A percentile compares a stretch with the other conserved stretches of the same genome.
Evolutionary conservation across 2,113 vertebrate genomes (phyloP).

Genomic region (Pavo muticus): DNA sequence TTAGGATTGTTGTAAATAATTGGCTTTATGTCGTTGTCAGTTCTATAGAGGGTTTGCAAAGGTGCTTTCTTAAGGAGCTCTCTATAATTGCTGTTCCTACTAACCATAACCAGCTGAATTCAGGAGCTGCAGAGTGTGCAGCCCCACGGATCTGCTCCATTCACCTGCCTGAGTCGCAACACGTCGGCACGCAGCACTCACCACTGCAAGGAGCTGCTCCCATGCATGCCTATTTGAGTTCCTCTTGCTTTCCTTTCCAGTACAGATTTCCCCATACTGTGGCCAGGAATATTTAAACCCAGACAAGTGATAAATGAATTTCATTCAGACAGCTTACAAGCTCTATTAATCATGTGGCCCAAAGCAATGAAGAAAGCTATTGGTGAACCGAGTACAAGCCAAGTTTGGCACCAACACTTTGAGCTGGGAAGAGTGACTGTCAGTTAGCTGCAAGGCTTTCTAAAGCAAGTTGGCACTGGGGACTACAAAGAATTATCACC

Average conservation of each 20-base stretch:
- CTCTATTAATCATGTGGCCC: neutral
- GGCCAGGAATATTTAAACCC: neutral
- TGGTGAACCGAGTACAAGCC: neutral
- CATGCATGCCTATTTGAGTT: neutral
- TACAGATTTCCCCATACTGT: neutral
- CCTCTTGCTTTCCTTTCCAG: rapidly evolving
- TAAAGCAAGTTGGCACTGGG: neutral
- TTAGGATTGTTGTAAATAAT: neutral
- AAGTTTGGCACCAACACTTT: neutral
- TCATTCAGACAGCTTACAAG: neutral
- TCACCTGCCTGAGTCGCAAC: neutral
- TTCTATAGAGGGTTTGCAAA: neutral
- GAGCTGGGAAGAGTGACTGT: neutral
- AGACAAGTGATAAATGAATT: neutral
- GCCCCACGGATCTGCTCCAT: neutral
- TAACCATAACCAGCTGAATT: neutral
- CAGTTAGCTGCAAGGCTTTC: neutral
- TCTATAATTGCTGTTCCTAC: neutral
- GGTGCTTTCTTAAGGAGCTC: neutral
- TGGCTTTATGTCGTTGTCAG: neutral
- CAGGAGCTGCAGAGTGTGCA: neutral
- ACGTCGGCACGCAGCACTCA: neutral
- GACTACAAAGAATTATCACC: neutral
- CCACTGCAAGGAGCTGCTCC: neutral
- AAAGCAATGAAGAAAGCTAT: neutral